A percentile compares a stretch with the other conserved stretches of the same genome.
Evolutionary conservation across 2,113 vertebrate genomes (phyloP).

Genomic region (Peucedramus taeniatus): DNA sequence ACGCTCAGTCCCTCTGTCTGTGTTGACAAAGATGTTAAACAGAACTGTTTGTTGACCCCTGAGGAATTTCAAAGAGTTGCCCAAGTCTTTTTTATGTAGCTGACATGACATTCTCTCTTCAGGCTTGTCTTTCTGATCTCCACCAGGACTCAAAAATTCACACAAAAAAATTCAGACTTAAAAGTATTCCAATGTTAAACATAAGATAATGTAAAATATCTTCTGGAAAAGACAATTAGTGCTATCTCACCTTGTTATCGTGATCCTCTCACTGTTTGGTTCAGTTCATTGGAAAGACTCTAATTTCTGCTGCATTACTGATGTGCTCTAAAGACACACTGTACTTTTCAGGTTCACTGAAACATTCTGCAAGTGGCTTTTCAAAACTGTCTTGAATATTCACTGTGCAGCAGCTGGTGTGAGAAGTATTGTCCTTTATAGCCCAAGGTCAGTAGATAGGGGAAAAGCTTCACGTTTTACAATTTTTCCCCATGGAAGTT

Average conservation of each 20-base stretch:
- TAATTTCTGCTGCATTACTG: neutral
- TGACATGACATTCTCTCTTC: neutral
- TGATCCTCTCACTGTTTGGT: neutral
- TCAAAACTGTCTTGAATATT: neutral
- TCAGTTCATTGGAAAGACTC: neutral
- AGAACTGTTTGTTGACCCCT: neutral
- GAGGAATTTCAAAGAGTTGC: neutral
- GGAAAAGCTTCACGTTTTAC: neutral
- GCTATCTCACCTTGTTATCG: neutral
- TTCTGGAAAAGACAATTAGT: neutral
- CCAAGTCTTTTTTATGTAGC: neutral
- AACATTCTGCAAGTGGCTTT: neutral
- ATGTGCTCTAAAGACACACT: neutral
- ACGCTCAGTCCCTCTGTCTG: accelerated
- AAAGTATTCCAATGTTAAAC: neutral
- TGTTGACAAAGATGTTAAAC: neutral
- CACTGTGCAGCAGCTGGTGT: neutral
- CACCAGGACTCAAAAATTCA: neutral
- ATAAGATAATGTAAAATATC: neutral
- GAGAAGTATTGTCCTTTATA: neutral
- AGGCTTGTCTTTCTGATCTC: neutral
- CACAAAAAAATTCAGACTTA: neutral
- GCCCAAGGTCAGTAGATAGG: neutral
- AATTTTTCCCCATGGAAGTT: neutral
- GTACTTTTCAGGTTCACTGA: neutral